These are phyloP conservation scores for Anguilla pacifica DNA, from an alignment of 2,797 vertebrate species.

Conservation along the genomic window DNA sequence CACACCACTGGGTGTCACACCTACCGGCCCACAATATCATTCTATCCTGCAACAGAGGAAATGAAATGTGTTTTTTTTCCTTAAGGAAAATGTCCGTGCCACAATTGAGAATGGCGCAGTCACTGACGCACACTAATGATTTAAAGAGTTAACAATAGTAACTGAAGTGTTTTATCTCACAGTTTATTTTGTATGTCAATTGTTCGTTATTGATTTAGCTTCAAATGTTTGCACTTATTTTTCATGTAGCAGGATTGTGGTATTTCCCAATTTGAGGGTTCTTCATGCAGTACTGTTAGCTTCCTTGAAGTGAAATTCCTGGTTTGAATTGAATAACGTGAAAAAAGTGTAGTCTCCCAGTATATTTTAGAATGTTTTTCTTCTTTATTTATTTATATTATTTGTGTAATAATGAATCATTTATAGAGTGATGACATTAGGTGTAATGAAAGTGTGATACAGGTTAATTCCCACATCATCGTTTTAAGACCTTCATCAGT, in stretches of 20 bases:
- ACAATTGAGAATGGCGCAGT: background rate
- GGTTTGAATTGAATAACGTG: background rate
- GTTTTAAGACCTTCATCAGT: background rate
- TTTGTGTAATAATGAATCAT: background rate
- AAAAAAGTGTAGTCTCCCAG: background rate
- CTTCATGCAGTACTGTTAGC: background rate
- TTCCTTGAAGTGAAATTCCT: background rate
- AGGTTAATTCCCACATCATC: background rate
- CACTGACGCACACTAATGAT: background rate
- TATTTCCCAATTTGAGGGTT: background rate
- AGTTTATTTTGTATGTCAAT: background rate
- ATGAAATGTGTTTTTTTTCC: background rate
- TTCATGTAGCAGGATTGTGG: background rate
- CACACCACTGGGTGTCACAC: constrained; percentile 40
- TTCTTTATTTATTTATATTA: background rate
- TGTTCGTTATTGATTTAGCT: background rate
- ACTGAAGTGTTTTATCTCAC: background rate
- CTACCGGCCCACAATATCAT: constrained; percentile 35
- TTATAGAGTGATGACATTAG: background rate
- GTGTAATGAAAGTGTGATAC: background rate
- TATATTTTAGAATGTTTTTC: background rate
- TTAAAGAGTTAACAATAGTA: background rate
- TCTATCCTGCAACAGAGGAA: background rate
- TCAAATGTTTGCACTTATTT: background rate
- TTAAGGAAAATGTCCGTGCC: background rate